phyloP scores from a whole-genome alignment of 2,797 vertebrate genomes.

The Amblyraja radiata region DNA sequence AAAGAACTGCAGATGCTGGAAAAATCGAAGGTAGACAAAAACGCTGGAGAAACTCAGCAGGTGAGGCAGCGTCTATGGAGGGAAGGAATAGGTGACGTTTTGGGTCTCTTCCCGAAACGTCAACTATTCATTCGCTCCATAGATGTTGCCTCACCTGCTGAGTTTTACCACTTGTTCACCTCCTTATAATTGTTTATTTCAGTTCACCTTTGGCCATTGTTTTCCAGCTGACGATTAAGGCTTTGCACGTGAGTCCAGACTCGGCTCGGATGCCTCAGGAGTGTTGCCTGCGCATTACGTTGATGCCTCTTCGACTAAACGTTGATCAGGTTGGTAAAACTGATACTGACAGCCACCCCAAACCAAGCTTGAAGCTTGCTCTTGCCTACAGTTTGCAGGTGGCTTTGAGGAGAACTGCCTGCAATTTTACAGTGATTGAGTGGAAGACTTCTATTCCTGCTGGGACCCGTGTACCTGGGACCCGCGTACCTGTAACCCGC shows the following conservation, averaged over 20 bases:
- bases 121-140: too few species aligned
- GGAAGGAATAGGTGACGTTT: too few species aligned
- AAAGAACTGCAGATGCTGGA: too few species aligned
- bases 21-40: too few species aligned
- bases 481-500: too few species aligned
- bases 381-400: not conserved
- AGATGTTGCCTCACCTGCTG: too few species aligned
- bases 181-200: not conserved
- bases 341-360: not conserved
- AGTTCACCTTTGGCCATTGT: slow-evolving; percentile 27
- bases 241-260: slow-evolving; percentile 85
- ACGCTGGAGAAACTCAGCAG: too few species aligned
- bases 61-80: too few species aligned
- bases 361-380: not conserved
- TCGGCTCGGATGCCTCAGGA: slow-evolving; percentile 84
- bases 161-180: not conserved
- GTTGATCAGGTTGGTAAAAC: slow-evolving; percentile 82
- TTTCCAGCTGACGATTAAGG: slow-evolving; percentile 80
- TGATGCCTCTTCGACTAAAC: slow-evolving; percentile 96
- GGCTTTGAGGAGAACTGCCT: not conserved
- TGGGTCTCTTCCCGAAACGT: too few species aligned
- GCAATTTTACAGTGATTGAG: too few species aligned
- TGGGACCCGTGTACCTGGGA: too few species aligned
- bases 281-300: slow-evolving; percentile 83
- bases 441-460: too few species aligned